Percentiles rank a stretch among this genome's conserved stretches.
These are phyloP conservation scores for Erynnis tages DNA, from an alignment of 2,888 invertebrate genomes.

Conservation along the genomic window DNA sequence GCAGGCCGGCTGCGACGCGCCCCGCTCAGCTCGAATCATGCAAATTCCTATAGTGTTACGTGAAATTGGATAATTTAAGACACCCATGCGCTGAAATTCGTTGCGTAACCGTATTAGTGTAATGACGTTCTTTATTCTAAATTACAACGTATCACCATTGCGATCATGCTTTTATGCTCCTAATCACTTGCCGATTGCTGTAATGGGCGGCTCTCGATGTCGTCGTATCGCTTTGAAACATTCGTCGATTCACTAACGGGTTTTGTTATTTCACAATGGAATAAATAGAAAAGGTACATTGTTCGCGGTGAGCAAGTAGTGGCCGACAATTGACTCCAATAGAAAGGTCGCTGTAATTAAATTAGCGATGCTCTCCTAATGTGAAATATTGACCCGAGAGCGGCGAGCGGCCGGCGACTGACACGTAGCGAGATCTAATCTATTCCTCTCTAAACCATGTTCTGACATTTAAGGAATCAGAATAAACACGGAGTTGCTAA, in stretches of 20 bases:
- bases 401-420: not conserved
- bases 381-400: conserved; percentile 42
- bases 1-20: not conserved
- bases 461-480: conserved; percentile 12
- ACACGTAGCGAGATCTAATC: conserved; percentile 8
- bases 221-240: conserved; percentile 40
- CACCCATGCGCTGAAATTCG: not conserved
- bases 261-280: conserved; percentile 47
- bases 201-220: conserved; percentile 48
- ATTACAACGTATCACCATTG: conserved; percentile 35
- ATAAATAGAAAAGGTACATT: conserved; percentile 31
- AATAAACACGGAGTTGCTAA: conserved; percentile 1
- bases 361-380: conserved; percentile 59
- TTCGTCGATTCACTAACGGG: conserved; percentile 38
- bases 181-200: conserved; percentile 53
- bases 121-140: conserved; percentile 19
- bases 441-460: conserved; percentile 9
- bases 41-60: conserved; percentile 41
- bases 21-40: conserved; percentile 42
- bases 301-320: conserved; percentile 25
- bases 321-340: conserved; percentile 64
- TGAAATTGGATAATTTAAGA: conserved; percentile 44
- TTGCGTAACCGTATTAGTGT: conserved; percentile 35
- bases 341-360: conserved; percentile 69
- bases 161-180: conserved; percentile 41